Evolutionary conservation across 2,888 invertebrate species (phyloP).

Genomic region (Cetonia aurata): DNA sequence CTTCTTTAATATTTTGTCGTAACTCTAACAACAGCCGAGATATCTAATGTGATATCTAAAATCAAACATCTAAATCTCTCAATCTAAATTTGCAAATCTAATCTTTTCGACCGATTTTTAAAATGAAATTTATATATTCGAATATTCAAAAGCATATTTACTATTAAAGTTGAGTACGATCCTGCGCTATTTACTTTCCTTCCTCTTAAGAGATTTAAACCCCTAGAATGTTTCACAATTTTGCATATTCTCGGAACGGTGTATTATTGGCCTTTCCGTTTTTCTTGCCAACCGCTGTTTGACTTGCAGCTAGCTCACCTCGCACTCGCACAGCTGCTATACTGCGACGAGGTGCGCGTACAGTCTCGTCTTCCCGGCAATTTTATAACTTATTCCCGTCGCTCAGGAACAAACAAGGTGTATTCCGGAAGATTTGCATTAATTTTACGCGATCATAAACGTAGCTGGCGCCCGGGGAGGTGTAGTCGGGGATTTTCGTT

Average conservation of each 20-base stretch:
- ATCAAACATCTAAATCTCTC: no score
- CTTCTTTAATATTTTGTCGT: no score
- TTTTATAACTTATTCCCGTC: conserved; percentile 57
- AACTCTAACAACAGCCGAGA: no score
- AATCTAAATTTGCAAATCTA: not conserved
- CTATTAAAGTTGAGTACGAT: not conserved
- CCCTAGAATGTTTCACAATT: conserved; percentile 54
- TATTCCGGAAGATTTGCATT: conserved; percentile 66
- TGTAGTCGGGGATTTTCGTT: conserved; percentile 1
- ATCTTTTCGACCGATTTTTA: no score
- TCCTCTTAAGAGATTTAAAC: conserved; percentile 39
- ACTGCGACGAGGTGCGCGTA: conserved; percentile 15
- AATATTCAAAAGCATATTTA: no score
- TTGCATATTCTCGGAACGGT: conserved; percentile 61
- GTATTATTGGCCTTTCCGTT: conserved; percentile 18
- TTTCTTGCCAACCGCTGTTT: conserved; percentile 47
- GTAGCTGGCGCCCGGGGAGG: conserved; percentile 49
- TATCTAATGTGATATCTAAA: no score
- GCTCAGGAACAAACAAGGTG: conserved; percentile 63
- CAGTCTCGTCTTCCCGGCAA: conserved; percentile 51
- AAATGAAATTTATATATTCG: no score
- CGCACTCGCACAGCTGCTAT: not conserved
- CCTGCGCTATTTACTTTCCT: conserved; percentile 22
- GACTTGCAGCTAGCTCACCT: conserved; percentile 44
- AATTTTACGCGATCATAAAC: conserved; percentile 67